Base-by-base conservation (phyloP, 2,113 vertebrate genomes). In the Talpa occidentalis region DNA sequence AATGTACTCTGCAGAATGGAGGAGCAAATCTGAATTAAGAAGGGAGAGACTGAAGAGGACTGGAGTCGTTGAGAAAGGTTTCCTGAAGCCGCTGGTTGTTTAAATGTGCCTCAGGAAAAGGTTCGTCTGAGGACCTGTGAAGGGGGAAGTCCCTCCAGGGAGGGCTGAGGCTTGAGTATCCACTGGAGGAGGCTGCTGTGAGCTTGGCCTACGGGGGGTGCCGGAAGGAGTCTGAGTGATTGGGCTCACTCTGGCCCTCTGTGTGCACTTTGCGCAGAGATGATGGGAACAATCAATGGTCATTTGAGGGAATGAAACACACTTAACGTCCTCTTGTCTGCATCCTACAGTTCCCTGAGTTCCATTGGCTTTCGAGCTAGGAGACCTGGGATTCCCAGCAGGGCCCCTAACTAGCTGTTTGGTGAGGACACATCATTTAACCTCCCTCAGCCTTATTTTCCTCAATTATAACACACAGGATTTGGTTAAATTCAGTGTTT, bases 251-350 rank as follows among this genome's bases (percentile, higher is more conserved):
- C 78, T 91, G 82, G 82, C 90, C 86, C 85, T 96, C 91, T 78
- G 69, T 60, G 52, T 85, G 85, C 0, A 5, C 77, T 85, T 60
- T 73, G 54, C 49, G 72, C 67, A 37, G 93, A 92, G 81, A 81
- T 94, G 93, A 95, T 95, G 94, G 91, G 81, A 95, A 82, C 93
- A 97, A 85, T 97, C 94, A 97, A 12, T 60, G 88, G 77, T 93
- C 85, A 94, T 96, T 95, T 96, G 88, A 94, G 72, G 87, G 76
- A 93, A 74, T 70, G 60, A 94, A 90, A 95, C 88, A 92, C 94
- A 94, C 88, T 97, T 94, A 94, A 90, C 59, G 93, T 91, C 72
- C 88, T 90, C 84, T 97, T 95, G 82, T 94, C 84, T 93, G 86
- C 94, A 93, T 81, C 49, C 84, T 90, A 42, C 66, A 62, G 60